Evolutionary conservation across 2,888 invertebrate genomes (phyloP), one percentile per base, ranked within the genome.

Genomic region (Blastobasis adustella): DNA sequence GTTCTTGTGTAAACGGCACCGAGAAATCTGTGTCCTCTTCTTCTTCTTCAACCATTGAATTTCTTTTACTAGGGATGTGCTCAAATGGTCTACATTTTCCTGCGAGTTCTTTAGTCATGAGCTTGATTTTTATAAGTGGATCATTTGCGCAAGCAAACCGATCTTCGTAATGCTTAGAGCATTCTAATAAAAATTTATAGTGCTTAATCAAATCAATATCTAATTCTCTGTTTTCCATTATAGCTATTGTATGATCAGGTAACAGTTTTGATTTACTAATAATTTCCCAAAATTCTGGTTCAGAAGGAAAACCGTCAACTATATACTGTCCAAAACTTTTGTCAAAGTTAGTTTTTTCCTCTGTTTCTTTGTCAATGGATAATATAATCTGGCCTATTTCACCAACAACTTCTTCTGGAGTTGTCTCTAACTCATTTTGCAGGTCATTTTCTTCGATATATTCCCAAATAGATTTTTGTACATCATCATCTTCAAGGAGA

Each of bases 241-340:
- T 65, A 42, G 89, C 70, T 59, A 92, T 75, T 0, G 90, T 81
- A 58, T 91, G 86, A 66, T 92, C 90, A 36, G 92, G 90, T 23
- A 83, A 60, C 50, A 85, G 69, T 55, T 88, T 82, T 4, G 78
- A 71, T 39, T 82, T 76, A 6, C 57, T 61, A 8, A 93, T 66
- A 53, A 72, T 71, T 47, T 67, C 69, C 82, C 92, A 89, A 62
- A 86, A 76, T 55, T 89, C 83, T 9, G 81, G 55, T 58, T 90
- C 81, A 36, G 86, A 67, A 37, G 89, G 83, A 71, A 92, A 89
- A 1, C 89, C 91, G 65, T 92, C 92, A 50, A 93, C 75, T 56
- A 93, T 87, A 85, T 90, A 93, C 59, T 90, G 90, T 23, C 89
- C 88, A 65, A 85, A 86, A 39, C 54, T 59, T 46, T 69, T 55